These are phyloP conservation scores for Numida meleagris DNA, from an alignment of 2,113 vertebrate species.

Conservation along the genomic window DNA sequence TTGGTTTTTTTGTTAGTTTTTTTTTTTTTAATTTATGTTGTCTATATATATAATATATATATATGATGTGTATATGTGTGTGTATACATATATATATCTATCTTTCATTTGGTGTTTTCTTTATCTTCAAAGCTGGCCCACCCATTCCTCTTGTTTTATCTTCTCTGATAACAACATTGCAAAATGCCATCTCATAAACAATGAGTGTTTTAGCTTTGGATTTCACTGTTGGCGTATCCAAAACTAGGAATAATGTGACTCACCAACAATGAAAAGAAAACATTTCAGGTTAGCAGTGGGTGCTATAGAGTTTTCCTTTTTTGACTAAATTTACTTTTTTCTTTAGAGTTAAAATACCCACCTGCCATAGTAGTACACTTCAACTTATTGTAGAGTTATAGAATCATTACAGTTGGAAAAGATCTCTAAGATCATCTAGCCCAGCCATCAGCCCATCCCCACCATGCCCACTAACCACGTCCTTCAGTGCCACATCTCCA, in stretches of 20 bases:
- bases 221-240: neutral
- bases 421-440: too few relatives aligned
- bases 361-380: fast-evolving
- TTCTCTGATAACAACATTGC: neutral
- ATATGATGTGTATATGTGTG: too few relatives aligned
- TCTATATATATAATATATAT: too few relatives aligned
- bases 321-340: neutral
- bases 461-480: too few relatives aligned
- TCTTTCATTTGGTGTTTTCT: neutral
- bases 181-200: neutral
- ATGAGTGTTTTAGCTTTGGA: neutral
- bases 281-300: neutral
- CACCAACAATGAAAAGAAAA: neutral
- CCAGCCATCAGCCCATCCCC: too few relatives aligned
- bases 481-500: too few relatives aligned
- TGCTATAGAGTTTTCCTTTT: neutral
- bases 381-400: neutral
- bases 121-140: neutral
- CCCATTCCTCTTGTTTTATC: neutral
- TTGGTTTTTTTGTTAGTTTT: neutral
- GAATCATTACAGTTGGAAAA: too few relatives aligned
- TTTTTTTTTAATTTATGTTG: too few relatives aligned
- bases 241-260: neutral
- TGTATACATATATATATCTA: too few relatives aligned
- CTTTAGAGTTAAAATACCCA: neutral